These are phyloP conservation scores for Pseudopipra pipra DNA, from an alignment of 2,113 vertebrate genomes.

Conservation along the genomic window DNA sequence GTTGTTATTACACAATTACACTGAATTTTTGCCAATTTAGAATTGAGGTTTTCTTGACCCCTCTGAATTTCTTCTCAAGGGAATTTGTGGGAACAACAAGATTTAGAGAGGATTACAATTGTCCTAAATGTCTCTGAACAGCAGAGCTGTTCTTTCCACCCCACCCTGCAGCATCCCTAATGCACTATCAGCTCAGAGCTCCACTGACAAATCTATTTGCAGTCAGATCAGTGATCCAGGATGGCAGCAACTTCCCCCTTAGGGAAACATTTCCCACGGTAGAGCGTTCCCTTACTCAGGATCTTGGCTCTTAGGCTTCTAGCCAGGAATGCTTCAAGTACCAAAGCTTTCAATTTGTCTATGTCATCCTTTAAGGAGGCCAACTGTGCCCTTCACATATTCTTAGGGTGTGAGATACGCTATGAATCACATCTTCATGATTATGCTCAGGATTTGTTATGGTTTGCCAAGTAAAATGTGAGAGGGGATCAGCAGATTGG, in stretches of 20 bases:
- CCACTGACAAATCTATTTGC: neutral
- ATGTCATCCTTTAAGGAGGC: neutral
- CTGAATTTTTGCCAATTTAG: neutral
- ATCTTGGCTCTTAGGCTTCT: neutral
- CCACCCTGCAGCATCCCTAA: too few species aligned
- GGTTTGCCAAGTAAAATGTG: neutral
- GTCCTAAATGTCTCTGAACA: neutral
- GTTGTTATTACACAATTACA: neutral
- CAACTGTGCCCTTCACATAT: neutral
- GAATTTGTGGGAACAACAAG: neutral
- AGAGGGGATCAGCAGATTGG: neutral
- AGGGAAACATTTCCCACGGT: neutral
- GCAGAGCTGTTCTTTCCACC: neutral
- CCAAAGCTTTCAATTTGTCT: neutral
- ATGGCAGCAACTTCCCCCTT: neutral
- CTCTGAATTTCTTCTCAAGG: neutral
- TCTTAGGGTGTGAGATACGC: neutral
- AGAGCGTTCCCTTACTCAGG: neutral
- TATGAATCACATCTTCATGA: neutral
- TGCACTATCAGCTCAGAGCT: accelerated
- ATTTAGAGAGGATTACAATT: neutral
- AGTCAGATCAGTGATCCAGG: neutral
- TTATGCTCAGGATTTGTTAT: neutral
- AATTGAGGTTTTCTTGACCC: neutral
- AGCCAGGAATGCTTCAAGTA: neutral